Evolutionary conservation across 2,888 invertebrate species (phyloP).

Genomic region (Bruchidius siliquastri): DNA sequence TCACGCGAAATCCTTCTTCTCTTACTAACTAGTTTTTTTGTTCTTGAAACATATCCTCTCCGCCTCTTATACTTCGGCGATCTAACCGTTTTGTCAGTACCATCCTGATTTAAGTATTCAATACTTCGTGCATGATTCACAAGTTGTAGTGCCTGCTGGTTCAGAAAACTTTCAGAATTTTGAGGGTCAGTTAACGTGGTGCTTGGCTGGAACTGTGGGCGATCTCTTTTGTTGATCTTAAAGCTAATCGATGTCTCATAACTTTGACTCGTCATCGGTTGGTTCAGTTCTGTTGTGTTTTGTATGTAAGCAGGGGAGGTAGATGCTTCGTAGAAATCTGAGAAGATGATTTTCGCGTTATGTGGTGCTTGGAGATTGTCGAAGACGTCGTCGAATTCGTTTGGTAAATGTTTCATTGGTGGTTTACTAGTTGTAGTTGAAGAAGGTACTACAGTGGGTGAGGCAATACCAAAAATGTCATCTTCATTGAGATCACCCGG

Average conservation of each 20-base stretch:
- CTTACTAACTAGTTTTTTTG: constrained; percentile 17
- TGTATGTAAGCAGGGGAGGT: constrained; percentile 19
- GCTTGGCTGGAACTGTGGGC: background rate
- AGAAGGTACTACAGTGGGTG: constrained; percentile 17
- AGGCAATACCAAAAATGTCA: constrained; percentile 33
- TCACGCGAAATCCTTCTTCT: background rate
- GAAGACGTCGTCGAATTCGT: constrained; percentile 26
- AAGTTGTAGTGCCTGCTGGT: constrained; percentile 41
- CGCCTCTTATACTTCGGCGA: constrained; percentile 29
- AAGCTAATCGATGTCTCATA: constrained; percentile 39
- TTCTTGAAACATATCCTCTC: constrained; percentile 22
- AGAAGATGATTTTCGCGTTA: constrained; percentile 35
- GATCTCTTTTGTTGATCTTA: constrained; percentile 47
- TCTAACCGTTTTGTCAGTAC: constrained; percentile 20
- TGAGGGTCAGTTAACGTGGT: background rate
- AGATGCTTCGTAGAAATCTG: constrained; percentile 35
- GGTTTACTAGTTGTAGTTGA: constrained; percentile 17
- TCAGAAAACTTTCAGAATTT: constrained; percentile 28
- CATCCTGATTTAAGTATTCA: constrained; percentile 30
- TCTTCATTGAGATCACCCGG: constrained; percentile 25
- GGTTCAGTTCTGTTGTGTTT: constrained; percentile 11
- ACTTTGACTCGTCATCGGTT: constrained; percentile 19
- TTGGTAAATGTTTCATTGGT: constrained; percentile 25
- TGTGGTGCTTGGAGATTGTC: constrained; percentile 9
- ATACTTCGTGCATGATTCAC: constrained; percentile 45